Conservation (phyloP, 1,140 invertebrate genomes). For the Brachionus koreanus region DNA sequence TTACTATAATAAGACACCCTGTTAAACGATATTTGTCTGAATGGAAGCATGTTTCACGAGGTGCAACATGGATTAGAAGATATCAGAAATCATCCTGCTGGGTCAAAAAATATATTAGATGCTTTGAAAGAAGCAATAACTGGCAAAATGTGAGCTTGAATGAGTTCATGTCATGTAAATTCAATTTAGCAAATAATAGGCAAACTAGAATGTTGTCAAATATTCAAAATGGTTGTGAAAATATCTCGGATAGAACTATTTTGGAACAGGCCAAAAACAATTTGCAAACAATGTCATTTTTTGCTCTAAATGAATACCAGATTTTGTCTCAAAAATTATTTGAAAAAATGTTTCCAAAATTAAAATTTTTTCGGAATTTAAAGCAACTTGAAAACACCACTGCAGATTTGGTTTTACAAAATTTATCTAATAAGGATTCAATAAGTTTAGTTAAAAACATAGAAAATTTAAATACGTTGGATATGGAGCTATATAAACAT, state of each 20-base stretch:
- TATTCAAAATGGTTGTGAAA: conserved; percentile 45
- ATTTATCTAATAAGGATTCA: conserved; percentile 63
- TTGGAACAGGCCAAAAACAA: conserved; percentile 90
- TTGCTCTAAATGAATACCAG: conserved; percentile 92
- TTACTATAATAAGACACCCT: conserved; percentile 87
- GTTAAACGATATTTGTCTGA: conserved; percentile 79
- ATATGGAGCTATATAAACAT: conserved; percentile 87
- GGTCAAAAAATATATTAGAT: not conserved
- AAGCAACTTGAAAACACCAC: not conserved
- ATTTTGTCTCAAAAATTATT: conserved; percentile 62
- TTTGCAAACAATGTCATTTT: conserved; percentile 87
- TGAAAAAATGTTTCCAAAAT: not conserved
- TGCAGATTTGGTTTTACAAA: not conserved
- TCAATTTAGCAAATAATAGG: conserved; percentile 89
- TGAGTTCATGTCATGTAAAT: conserved; percentile 80
- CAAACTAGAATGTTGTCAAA: conserved; percentile 91
- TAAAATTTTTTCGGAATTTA: not conserved
- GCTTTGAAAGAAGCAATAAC: not conserved
- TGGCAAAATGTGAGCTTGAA: conserved; percentile 60
- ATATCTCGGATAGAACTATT: conserved; percentile 71
- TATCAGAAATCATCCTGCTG: conserved; percentile 49
- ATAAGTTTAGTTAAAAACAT: conserved; percentile 71
- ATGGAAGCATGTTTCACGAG: conserved; percentile 87
- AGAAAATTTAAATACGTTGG: conserved; percentile 75
- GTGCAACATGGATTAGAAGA: conserved; percentile 78